These are phyloP conservation scores for Choristoneura rosaceana DNA, from an alignment of 2,888 invertebrate species.

Conservation along the genomic window DNA sequence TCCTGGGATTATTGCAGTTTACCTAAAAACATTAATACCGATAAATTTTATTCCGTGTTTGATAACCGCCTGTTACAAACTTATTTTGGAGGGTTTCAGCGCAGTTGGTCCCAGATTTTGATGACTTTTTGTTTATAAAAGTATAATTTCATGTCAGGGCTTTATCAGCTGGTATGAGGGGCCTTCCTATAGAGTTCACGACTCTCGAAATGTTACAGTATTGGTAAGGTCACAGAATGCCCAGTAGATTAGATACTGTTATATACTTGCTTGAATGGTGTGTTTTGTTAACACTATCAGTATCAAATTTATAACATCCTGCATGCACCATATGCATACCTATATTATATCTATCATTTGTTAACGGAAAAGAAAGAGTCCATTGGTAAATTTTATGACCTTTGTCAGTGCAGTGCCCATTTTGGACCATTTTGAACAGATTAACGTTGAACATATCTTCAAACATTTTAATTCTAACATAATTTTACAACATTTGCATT, in stretches of 20 bases:
- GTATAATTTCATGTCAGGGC: slow-evolving; percentile 63
- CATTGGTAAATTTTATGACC: too few species aligned
- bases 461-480: too few species aligned
- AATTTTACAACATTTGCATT: too few species aligned
- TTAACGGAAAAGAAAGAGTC: neutral
- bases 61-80: neutral
- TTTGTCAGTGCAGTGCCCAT: too few species aligned
- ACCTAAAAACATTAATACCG: neutral
- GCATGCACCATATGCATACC: slow-evolving; percentile 7
- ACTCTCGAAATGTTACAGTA: slow-evolving; percentile 71
- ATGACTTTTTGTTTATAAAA: slow-evolving; percentile 43
- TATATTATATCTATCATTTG: neutral
- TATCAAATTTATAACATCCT: neutral
- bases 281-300: slow-evolving; percentile 14
- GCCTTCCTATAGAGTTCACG: slow-evolving; percentile 76
- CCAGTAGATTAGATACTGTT: slow-evolving; percentile 24
- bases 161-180: slow-evolving; percentile 71
- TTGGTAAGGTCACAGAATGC: slow-evolving; percentile 68
- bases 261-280: slow-evolving; percentile 20
- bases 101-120: slow-evolving; percentile 5
- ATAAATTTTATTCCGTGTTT: slow-evolving; percentile 2
- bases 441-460: too few species aligned
- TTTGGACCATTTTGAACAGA: too few species aligned
- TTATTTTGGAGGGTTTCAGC: neutral
- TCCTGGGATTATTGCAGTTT: slow-evolving; percentile 15